Evolutionary conservation across 2,888 invertebrate species (phyloP).

Genomic region (Lasioglossum figueresi): DNA sequence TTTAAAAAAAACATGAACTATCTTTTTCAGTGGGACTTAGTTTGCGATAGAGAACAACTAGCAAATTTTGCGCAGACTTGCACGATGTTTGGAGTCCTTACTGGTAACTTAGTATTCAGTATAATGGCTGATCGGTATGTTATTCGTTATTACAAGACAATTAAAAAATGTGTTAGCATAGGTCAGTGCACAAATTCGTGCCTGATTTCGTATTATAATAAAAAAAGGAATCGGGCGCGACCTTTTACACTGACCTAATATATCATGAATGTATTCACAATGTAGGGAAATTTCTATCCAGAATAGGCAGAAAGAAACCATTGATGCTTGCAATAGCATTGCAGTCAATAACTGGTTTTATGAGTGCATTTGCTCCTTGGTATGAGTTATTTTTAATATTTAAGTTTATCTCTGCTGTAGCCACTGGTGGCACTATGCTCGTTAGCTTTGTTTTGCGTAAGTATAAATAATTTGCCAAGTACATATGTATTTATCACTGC

Average conservation of each 20-base stretch:
- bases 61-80: constrained; percentile 86
- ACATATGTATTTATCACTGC: background rate
- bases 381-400: constrained; percentile 87
- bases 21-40: constrained; percentile 86
- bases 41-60: constrained; percentile 86
- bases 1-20: constrained; percentile 12
- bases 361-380: constrained; percentile 86
- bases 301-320: constrained; percentile 88
- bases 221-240: background rate
- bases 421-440: constrained; percentile 88
- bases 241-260: background rate
- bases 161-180: constrained; percentile 7
- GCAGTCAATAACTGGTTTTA: constrained; percentile 86
- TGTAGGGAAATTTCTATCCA: constrained; percentile 72
- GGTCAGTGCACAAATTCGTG: background rate
- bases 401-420: constrained; percentile 86
- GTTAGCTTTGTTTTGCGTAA: constrained; percentile 87
- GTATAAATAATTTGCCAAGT: constrained; percentile 60
- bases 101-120: constrained; percentile 86
- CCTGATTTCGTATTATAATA: background rate
- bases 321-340: constrained; percentile 86
- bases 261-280: background rate
- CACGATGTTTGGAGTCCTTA: constrained; percentile 86
- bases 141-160: constrained; percentile 14
- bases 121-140: constrained; percentile 85